Percentiles rank a stretch among this genome's conserved stretches.
Evolutionary conservation across 2,797 vertebrate genomes (phyloP).

Genomic region (Sebastes minor): DNA sequence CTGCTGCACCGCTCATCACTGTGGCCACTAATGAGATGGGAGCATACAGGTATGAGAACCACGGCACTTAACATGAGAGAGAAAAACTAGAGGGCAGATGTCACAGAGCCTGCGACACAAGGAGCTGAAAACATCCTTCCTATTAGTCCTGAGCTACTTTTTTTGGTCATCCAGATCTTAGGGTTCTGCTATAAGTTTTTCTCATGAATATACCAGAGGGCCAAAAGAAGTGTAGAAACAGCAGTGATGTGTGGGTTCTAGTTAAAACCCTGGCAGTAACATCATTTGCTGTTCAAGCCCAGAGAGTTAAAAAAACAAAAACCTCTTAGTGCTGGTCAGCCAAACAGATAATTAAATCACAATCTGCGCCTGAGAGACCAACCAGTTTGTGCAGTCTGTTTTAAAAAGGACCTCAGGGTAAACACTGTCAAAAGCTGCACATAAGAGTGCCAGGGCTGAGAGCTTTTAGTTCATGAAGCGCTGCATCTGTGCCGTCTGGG

Average conservation of each 20-base stretch:
- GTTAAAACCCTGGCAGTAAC: conserved; percentile 1
- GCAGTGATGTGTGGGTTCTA: not conserved
- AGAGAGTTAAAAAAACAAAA: not conserved
- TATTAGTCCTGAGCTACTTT: not conserved
- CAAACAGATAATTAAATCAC: conserved; percentile 16
- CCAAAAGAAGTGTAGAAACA: not conserved
- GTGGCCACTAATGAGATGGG: conserved; percentile 91
- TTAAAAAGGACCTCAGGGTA: not conserved
- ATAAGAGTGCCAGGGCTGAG: not conserved
- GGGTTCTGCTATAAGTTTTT: not conserved
- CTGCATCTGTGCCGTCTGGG: not conserved
- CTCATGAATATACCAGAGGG: not conserved
- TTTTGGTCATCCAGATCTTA: not conserved
- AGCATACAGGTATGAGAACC: conserved; percentile 88
- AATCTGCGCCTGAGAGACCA: not conserved
- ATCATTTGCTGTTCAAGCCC: not conserved
- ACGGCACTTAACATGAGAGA: not conserved
- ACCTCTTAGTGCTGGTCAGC: not conserved
- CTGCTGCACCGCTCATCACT: conserved; percentile 85
- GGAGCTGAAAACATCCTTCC: not conserved
- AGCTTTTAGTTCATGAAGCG: not conserved
- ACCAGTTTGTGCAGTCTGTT: not conserved
- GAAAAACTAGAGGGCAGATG: not conserved
- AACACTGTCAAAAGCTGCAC: not conserved
- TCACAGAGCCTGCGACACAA: not conserved